phyloP scores from a whole-genome alignment of 2,113 vertebrate species.

The Mirza zaza region DNA sequence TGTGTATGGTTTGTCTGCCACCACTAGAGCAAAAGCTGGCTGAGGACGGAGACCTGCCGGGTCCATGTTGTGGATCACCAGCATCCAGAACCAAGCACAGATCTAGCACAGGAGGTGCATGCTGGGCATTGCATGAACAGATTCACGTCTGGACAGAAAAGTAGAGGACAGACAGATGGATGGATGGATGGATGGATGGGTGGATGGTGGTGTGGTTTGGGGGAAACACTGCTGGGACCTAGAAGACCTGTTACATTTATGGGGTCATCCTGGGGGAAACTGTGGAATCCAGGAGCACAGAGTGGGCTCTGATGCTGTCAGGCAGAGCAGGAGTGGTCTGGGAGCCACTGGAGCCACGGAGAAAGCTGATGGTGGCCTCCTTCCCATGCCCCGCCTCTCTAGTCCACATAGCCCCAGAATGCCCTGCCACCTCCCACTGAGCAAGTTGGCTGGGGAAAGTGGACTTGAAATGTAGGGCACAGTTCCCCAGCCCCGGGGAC shows the following conservation, averaged over 20 bases:
- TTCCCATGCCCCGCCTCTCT: rapidly evolving
- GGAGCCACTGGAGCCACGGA: neutral
- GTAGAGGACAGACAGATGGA: neutral
- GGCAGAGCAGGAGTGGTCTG: neutral
- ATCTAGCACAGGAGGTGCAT: neutral
- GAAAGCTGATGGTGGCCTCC: neutral
- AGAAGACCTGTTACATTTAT: neutral
- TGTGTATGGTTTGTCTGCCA: neutral
- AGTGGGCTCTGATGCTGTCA: neutral
- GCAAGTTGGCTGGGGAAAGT: neutral
- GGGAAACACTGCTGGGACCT: neutral
- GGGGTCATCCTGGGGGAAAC: neutral
- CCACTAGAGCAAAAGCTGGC: neutral
- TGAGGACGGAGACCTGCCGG: neutral
- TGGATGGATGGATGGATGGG: neutral
- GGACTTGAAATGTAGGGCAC: neutral
- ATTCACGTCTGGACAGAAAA: neutral
- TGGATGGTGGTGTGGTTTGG: neutral
- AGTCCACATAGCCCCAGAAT: neutral
- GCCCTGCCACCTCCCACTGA: neutral
- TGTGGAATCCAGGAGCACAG: neutral
- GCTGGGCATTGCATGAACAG: neutral
- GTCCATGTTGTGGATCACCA: too few relatives aligned
- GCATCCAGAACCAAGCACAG: neutral
- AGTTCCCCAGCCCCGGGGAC: rapidly evolving